These are phyloP conservation scores for Anomalospiza imberbis DNA, from an alignment of 2,797 vertebrate genomes.

Conservation along the genomic window DNA sequence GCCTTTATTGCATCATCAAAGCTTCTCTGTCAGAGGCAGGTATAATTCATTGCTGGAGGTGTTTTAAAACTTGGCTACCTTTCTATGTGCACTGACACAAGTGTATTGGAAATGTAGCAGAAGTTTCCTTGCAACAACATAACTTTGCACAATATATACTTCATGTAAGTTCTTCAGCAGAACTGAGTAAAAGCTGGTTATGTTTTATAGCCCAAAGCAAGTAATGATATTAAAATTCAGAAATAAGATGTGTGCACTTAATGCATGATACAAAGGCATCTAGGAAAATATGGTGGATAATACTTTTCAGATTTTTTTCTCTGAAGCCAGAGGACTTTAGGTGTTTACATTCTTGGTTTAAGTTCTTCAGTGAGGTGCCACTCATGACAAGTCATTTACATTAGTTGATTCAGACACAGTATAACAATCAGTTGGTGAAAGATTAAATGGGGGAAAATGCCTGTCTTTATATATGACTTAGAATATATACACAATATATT, in stretches of 20 bases:
- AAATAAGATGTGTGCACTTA: background rate
- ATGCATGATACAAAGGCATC: background rate
- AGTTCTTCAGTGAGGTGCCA: background rate
- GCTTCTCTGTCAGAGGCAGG: background rate
- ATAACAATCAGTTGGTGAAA: background rate
- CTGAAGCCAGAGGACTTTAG: background rate
- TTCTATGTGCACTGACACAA: background rate
- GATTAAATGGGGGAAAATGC: background rate
- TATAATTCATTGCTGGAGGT: background rate
- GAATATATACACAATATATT: background rate
- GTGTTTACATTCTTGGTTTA: background rate
- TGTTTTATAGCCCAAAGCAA: slow-evolving; percentile 42
- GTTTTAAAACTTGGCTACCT: background rate
- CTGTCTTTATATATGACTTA: background rate
- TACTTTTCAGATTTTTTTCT: background rate
- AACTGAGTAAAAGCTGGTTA: background rate
- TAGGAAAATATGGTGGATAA: background rate
- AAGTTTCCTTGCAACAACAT: background rate
- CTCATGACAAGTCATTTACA: background rate
- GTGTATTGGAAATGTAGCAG: slow-evolving; percentile 21
- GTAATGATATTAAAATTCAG: background rate
- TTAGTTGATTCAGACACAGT: background rate
- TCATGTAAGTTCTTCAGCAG: background rate
- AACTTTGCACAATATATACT: background rate
- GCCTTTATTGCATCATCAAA: background rate